A percentile compares a stretch with the other conserved stretches of the same genome.
These are phyloP conservation scores for Hybognathus amarus DNA, from an alignment of 2,797 vertebrate genomes.

Conservation along the genomic window DNA sequence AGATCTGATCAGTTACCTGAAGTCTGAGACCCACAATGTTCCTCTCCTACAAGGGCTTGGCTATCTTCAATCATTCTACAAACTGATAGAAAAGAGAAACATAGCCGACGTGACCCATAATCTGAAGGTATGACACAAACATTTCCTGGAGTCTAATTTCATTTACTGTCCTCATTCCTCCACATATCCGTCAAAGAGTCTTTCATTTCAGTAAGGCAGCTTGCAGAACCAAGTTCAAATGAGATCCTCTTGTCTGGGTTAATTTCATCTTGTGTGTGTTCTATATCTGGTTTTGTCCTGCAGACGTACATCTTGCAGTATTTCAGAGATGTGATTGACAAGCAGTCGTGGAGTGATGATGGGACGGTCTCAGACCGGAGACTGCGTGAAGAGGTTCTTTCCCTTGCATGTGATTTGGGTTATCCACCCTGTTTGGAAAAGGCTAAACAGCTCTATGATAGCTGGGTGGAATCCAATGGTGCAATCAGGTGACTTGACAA, in stretches of 20 bases:
- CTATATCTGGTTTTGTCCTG: constrained; percentile 48
- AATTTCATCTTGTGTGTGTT: neutral
- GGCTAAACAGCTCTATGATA: constrained; percentile 71
- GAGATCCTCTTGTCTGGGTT: neutral
- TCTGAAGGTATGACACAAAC: constrained; percentile 70
- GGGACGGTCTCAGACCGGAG: constrained; percentile 76
- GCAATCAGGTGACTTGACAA: constrained; percentile 70
- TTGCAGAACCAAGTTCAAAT: constrained; percentile 7
- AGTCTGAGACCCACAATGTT: constrained; percentile 72
- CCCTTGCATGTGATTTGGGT: constrained; percentile 78
- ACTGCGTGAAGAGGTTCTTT: constrained; percentile 73
- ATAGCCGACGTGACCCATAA: constrained; percentile 71
- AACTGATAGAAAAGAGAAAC: constrained; percentile 72
- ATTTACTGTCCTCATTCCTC: constrained; percentile 32
- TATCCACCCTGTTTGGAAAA: constrained; percentile 70
- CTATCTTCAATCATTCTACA: constrained; percentile 76
- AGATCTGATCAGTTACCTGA: constrained; percentile 76
- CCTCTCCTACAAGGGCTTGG: constrained; percentile 76
- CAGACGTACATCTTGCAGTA: constrained; percentile 78
- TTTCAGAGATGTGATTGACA: constrained; percentile 78
- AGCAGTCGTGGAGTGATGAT: constrained; percentile 76
- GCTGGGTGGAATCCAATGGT: constrained; percentile 74
- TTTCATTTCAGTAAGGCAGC: constrained; percentile 24
- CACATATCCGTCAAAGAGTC: constrained; percentile 27
- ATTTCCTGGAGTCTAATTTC: constrained; percentile 46